Evolutionary conservation across 1,140 invertebrate species (phyloP), one percentile per base, ranked within the genome.

Genomic region (Trigoniulus corallinus): DNA sequence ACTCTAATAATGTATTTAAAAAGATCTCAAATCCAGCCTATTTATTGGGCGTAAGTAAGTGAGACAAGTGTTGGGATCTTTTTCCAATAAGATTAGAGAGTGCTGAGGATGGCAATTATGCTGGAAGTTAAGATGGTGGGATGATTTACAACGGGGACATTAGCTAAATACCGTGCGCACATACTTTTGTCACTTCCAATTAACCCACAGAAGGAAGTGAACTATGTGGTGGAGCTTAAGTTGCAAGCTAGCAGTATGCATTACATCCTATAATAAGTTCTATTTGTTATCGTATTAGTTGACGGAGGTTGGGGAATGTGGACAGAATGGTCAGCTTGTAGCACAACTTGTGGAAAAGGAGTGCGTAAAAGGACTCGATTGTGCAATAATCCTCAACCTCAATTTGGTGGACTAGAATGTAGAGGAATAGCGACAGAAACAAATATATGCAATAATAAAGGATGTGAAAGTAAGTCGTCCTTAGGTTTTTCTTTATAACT

Each of bases 301-400:
- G 56, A 62, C 54, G 67, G 68, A 12, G 57, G 60, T 4, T 62
- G 64, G 58, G 61, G 62, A 15, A 54, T 61, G 29, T 72, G 70
- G 70, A 58, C 58, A 20, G 50, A 57, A 3, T 72, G 68, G 63
- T 58, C 61, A 34, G 50, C 57, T 3, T 71, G 67, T 54, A 59
- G 56, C 34, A 48, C 53, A n/a, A 53, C 52, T 18, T 68, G 68
- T 53, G 62, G 60, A 18, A 58, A 60, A 37, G 62, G 64, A 3
- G 51, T 62, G 7, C 56, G 61, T 39, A 54, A 51, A 3, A 3
- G 24, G 4, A 15, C 13, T 3, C 15, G n/a, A 26, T 27, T 26
- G 21, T 25, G n/a, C 18, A 29, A 62, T 42, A 58, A 52, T 48
- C 66, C 66, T 2, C 43, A 45, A 13, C 60, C 65, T 3, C 45